Conservation (phyloP, 2,888 invertebrate species). For the Heliconius charithonia region DNA sequence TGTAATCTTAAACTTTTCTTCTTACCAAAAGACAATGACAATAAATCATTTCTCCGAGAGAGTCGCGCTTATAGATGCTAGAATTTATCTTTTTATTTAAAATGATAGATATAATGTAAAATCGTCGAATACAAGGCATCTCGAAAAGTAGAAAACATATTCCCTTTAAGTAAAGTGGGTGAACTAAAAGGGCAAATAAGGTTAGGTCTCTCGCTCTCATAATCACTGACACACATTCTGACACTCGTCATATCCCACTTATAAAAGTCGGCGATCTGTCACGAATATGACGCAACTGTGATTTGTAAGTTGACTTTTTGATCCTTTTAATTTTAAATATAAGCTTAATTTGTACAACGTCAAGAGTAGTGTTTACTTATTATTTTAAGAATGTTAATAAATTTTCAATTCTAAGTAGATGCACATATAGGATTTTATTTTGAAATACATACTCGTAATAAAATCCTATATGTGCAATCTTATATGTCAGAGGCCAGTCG, state of each 20-base stretch:
- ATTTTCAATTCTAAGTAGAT: too few species aligned
- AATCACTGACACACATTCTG: conserved; percentile 39
- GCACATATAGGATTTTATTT: too few species aligned
- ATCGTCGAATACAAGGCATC: not conserved
- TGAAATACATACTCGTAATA: not conserved
- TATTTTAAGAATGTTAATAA: not conserved
- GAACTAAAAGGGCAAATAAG: conserved; percentile 33
- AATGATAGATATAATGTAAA: not conserved
- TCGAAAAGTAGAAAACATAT: conserved; percentile 6
- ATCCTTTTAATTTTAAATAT: not conserved
- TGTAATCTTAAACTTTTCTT: too few species aligned
- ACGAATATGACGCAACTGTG: conserved; percentile 35
- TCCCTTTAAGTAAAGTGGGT: conserved; percentile 21
- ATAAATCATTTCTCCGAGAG: too few species aligned
- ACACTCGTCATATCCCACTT: conserved; percentile 39
- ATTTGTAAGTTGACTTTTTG: conserved; percentile 25
- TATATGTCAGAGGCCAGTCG: too few species aligned
- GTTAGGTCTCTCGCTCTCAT: conserved; percentile 34
- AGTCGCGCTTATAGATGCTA: too few species aligned
- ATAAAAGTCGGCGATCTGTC: conserved; percentile 39
- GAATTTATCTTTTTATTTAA: not conserved
- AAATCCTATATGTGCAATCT: too few species aligned
- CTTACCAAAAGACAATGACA: too few species aligned
- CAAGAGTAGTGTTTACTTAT: not conserved
- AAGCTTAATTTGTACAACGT: not conserved